Base-by-base conservation (phyloP, 1,140 invertebrate species). In the Bombus soroeensis region DNA sequence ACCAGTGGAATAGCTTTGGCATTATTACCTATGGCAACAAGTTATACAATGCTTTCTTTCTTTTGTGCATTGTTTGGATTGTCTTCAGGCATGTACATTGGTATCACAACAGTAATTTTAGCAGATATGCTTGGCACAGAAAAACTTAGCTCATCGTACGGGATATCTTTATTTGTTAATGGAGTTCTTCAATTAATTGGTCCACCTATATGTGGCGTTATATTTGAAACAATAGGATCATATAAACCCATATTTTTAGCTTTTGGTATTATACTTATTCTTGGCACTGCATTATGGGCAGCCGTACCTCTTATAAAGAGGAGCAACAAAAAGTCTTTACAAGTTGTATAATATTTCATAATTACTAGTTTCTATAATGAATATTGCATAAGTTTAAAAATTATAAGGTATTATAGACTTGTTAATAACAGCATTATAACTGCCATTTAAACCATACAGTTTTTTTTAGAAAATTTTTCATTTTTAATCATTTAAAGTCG, bases 51-150 rank as follows among this genome's bases (percentile, higher is more conserved):
- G 73, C 95, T 98, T 3, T 96, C 96, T 62, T 95, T 96, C 18
- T 97, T 97, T 89, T 98, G 97, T 92, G 96, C 96, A 0, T 90
- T 97, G 9, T 98, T 98, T 92, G 97, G 97, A 0, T 93, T 98
- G 22, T 97, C 97, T 2, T 98, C 97, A 0, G 97, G 97, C n/a
- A 96, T 97, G 43, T 98, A 98, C 91, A 97, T 98, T 3, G 98
- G 97, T 34, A 97, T 98, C 3, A 98, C 97, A 1, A 97, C 97
- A 10, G 96, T 98, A 43, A 97, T 98, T 1, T 97, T 98, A 96
- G 97, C 97, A 0, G 97, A 98, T 92, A 97, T 98, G 96, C 92
- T 98, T 3, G 98, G 98, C 2, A 96, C 97, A 0, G 97, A 98
- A 89, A 94, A 97, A n/a, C 91, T 98, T 1, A 97, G 97, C 87